Base-by-base conservation (phyloP, 2,113 vertebrate genomes). In the Zeus faber region DNA sequence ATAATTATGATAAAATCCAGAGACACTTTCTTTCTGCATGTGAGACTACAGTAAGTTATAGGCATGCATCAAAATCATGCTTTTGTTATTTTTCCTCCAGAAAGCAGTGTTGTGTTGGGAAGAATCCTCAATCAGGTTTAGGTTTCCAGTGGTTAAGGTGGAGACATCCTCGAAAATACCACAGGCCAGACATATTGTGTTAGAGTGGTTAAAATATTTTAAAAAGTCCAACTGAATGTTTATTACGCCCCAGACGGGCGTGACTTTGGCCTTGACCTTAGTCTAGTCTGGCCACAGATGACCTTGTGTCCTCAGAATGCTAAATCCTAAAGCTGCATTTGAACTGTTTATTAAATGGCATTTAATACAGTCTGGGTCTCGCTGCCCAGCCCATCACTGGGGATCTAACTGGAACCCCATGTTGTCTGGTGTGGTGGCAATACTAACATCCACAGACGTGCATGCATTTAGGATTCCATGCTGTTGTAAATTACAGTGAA, bases 91-190 rank as follows among this genome's bases (percentile, higher is more conserved):
- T 20, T 71, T 51, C 8, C 2, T 3, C 23, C 31, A 23, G 2
- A 50, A 49, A 63, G 44, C 41, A 22, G 23, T 27, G 37, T 74
- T 31, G 61, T 46, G 1, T 24, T 27, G 20, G 57, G 73, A 54
- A 21, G 45, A 33, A 13, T 2, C 31, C 8, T 43, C 45, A 27
- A 41, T 56, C 51, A 57, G 52, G 27, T 67, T n/a, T 58, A 40
- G 44, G 48, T 83, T 81, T 85, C 65, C 70, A 75, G 72, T 44
- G 66, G 63, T 60, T 58, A 66, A 82, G 50, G 58, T 70, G 62
- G 73, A 75, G 76, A 74, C 77, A 65, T 50, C 49, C 22, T 52
- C 29, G 63, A 2, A 83, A 31, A n/a, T n/a, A 77, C 79, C 72
- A 26, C 79, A 68, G 46, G 26, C 49, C 53, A 70, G 73, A 71